phyloP scores from a whole-genome alignment of 2,888 invertebrate genomes.

The Melieria crassipennis region DNA sequence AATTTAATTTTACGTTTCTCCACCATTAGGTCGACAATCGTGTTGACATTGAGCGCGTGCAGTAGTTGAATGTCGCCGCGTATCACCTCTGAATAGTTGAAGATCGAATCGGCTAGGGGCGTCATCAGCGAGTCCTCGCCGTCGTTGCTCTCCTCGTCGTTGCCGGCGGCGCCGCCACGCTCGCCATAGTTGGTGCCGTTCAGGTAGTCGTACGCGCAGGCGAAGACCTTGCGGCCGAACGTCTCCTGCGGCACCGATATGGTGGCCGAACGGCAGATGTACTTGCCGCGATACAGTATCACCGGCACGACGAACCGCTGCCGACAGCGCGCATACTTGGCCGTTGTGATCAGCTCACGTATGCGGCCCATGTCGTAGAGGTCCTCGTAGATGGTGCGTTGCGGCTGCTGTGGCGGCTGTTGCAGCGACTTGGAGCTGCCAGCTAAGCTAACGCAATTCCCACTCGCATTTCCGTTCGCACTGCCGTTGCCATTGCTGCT shows the following conservation, averaged over 20 bases:
- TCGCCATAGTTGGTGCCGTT: conserved; percentile 47
- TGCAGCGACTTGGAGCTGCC: background rate
- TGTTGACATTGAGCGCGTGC: conserved; percentile 75
- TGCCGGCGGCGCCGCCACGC: conserved; percentile 38
- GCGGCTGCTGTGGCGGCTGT: conserved; percentile 44
- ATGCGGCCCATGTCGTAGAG: conserved; percentile 70
- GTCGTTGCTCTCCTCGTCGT: conserved; percentile 59
- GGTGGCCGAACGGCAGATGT: conserved; percentile 79
- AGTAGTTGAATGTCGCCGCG: conserved; percentile 74
- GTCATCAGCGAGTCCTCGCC: conserved; percentile 57
- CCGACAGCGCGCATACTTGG: conserved; percentile 78
- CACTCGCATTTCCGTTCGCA: too few relatives aligned
- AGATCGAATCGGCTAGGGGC: conserved; percentile 51
- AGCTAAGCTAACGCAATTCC: too few relatives aligned
- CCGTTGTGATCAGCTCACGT: conserved; percentile 73
- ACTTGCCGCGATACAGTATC: conserved; percentile 78
- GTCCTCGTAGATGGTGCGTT: conserved; percentile 70
- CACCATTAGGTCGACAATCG: conserved; percentile 85
- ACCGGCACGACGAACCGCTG: conserved; percentile 81
- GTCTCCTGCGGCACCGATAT: conserved; percentile 79
- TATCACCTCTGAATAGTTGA: conserved; percentile 62
- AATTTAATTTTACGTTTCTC: conserved; percentile 86
- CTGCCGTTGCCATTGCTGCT: conserved; percentile 27
- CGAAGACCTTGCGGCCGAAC: conserved; percentile 72
- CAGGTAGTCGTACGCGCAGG: conserved; percentile 62